phyloP scores from a whole-genome alignment of 2,797 vertebrate species.

The Cirrhinus molitorella region DNA sequence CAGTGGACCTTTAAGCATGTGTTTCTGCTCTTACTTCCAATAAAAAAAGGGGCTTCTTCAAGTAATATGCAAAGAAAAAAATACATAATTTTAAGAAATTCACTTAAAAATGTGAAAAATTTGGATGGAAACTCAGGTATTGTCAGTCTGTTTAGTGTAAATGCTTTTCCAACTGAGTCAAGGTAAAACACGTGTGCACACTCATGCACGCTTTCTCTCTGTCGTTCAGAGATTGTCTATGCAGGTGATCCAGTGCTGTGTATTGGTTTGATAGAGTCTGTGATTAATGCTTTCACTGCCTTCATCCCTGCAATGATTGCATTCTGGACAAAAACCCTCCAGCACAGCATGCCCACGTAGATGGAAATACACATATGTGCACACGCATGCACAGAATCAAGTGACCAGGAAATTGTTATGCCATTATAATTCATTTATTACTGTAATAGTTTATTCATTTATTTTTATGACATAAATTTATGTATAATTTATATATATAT shows the following conservation, averaged over 20 bases:
- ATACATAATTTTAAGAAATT: background rate
- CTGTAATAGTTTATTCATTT: slow-evolving; percentile 72
- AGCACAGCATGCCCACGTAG: background rate
- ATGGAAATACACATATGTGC: slow-evolving; percentile 16
- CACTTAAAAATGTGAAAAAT: background rate
- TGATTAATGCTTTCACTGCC: slow-evolving; percentile 27
- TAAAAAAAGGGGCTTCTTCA: background rate
- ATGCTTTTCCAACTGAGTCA: slow-evolving; percentile 24
- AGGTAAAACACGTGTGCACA: background rate
- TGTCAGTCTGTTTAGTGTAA: slow-evolving; percentile 24
- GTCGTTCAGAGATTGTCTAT: background rate
- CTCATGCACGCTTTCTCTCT: background rate
- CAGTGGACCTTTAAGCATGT: background rate
- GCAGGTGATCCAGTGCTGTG: background rate
- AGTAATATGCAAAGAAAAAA: background rate
- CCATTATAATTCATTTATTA: slow-evolving; percentile 75
- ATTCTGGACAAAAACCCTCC: slow-evolving; percentile 15
- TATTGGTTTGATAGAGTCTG: slow-evolving; percentile 19
- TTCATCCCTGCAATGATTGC: slow-evolving; percentile 20
- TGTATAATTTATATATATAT: slow-evolving; percentile 58
- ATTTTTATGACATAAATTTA: slow-evolving; percentile 61
- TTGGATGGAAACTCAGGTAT: background rate
- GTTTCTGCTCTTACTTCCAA: background rate
- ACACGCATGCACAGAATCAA: slow-evolving; percentile 42
- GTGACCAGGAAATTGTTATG: slow-evolving; percentile 59